Evolutionary conservation across 2,113 vertebrate species (phyloP).

Genomic region (Notarius quadriscutis): DNA sequence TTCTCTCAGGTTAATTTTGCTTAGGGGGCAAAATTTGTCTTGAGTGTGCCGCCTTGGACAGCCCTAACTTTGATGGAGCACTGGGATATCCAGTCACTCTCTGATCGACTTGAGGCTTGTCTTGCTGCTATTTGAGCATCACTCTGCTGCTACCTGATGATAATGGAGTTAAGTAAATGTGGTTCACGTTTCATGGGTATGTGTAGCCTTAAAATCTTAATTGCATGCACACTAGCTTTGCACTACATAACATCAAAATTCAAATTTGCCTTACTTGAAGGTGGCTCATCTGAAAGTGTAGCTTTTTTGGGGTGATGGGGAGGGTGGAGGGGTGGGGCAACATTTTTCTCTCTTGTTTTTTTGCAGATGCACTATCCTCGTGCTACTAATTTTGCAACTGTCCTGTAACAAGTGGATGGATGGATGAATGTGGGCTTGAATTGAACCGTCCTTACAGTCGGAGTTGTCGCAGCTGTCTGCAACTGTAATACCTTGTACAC

Average conservation of each 20-base stretch:
- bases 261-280: conserved; percentile 40
- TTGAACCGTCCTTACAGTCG: background rate
- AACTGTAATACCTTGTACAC: conserved; percentile 46
- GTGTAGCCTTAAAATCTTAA: conserved; percentile 58
- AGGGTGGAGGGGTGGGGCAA: conserved; percentile 56
- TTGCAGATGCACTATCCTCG: conserved; percentile 64
- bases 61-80: conserved; percentile 73
- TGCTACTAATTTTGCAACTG: conserved; percentile 61
- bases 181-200: conserved; percentile 70
- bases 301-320: conserved; percentile 42
- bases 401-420: conserved; percentile 56
- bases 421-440: conserved; percentile 49
- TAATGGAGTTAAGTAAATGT: conserved; percentile 76
- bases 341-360: conserved; percentile 65
- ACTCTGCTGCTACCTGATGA: conserved; percentile 72
- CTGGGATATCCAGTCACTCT: conserved; percentile 74
- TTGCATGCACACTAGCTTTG: conserved; percentile 73
- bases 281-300: conserved; percentile 40
- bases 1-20: conserved; percentile 72
- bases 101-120: conserved; percentile 76
- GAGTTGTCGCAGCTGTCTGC: background rate
- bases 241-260: conserved; percentile 60
- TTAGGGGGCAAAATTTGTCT: conserved; percentile 56
- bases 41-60: conserved; percentile 70
- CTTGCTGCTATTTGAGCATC: conserved; percentile 73